These are phyloP conservation scores for Elysia crispata DNA, from an alignment of 2,888 invertebrate genomes.

Conservation along the genomic window DNA sequence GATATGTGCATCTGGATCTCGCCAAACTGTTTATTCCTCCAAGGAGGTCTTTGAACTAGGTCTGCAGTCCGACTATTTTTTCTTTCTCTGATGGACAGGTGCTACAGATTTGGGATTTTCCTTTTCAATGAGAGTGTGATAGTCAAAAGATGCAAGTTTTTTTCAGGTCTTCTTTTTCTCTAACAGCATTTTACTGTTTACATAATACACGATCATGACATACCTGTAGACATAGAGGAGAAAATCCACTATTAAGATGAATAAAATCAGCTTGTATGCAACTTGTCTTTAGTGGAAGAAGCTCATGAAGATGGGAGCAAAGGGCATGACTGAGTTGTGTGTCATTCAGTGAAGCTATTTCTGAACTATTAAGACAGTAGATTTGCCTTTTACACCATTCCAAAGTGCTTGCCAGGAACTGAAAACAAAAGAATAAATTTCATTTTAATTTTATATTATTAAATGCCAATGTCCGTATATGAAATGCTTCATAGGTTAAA, in stretches of 20 bases:
- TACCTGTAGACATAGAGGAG: conserved; percentile 65
- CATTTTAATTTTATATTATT: background rate
- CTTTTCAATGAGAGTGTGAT: no score
- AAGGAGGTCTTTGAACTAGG: no score
- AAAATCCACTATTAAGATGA: conserved; percentile 61
- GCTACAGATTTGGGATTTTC: no score
- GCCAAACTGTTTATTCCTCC: no score
- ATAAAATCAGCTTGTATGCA: conserved; percentile 50
- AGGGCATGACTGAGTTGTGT: background rate
- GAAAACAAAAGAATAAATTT: background rate
- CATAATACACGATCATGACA: conserved; percentile 3
- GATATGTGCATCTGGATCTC: no score
- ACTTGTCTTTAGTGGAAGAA: background rate
- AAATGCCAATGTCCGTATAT: background rate
- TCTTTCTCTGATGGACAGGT: no score
- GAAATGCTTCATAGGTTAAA: no score
- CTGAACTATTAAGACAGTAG: conserved; percentile 29
- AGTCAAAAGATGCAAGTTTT: no score
- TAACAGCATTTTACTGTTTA: background rate
- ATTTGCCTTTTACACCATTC: conserved; percentile 29
- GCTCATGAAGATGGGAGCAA: background rate
- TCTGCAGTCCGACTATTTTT: no score
- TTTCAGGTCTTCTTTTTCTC: background rate
- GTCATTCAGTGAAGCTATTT: conserved; percentile 33
- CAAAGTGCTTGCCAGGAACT: conserved; percentile 31